phyloP scores from a whole-genome alignment of 1,140 invertebrate species.

The Drosophila dunni region DNA sequence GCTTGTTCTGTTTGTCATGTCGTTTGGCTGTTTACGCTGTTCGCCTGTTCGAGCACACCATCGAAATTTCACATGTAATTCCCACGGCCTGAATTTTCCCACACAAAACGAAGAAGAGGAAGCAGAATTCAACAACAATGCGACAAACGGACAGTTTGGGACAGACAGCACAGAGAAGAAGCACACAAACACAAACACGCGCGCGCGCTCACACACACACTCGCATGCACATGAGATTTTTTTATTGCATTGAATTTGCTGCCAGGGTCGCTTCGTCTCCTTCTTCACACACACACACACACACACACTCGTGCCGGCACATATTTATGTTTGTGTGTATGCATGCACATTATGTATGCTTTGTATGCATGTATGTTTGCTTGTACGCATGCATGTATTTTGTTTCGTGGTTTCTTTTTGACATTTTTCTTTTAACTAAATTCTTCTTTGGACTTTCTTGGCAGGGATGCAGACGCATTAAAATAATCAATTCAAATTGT shows the following conservation, averaged over 20 bases:
- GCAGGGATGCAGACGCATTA: not conserved
- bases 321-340: constrained; percentile 18
- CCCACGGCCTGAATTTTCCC: constrained; percentile 85
- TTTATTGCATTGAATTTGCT: constrained; percentile 71
- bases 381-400: constrained; percentile 1
- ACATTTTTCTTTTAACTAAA: constrained; percentile 4
- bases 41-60: constrained; percentile 83
- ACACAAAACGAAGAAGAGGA: constrained; percentile 74
- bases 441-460: constrained; percentile 2
- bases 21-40: constrained; percentile 53
- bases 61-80: constrained; percentile 84
- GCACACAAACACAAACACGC: constrained; percentile 25
- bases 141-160: constrained; percentile 51
- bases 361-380: not conserved
- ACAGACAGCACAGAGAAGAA: constrained; percentile 45
- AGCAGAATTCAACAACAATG: constrained; percentile 70
- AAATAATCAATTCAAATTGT: not conserved
- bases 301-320: not conserved
- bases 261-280: constrained; percentile 70
- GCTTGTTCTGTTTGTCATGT: constrained; percentile 30
- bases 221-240: constrained; percentile 38
- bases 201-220: constrained; percentile 43
- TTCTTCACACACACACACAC: constrained; percentile 31
- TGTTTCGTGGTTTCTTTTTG: not conserved
- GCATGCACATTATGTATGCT: constrained; percentile 5